These are phyloP conservation scores for Temnothorax curvispinosus DNA, from an alignment of 1,140 invertebrate species.

Conservation along the genomic window DNA sequence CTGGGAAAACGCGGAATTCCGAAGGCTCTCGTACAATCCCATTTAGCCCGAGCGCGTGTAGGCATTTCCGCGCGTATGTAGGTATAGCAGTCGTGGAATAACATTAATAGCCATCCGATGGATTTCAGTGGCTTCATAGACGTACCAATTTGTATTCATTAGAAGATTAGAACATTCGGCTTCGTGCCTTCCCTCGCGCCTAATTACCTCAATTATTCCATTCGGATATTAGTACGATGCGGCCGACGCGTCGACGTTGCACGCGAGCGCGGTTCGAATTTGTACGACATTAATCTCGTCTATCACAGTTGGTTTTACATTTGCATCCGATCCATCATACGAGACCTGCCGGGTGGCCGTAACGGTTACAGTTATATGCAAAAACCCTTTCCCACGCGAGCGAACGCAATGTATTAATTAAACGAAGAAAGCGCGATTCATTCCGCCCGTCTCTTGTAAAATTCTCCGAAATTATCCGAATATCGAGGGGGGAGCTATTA, in stretches of 20 bases:
- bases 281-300: conserved; percentile 36
- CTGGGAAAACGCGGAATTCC: conserved; percentile 75
- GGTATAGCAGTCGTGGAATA: conserved; percentile 1
- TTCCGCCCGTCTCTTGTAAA: not conserved
- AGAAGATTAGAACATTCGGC: conserved; percentile 17
- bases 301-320: not conserved
- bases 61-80: conserved; percentile 61
- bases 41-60: conserved; percentile 33
- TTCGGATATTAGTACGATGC: not conserved
- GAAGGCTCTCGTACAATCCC: conserved; percentile 25
- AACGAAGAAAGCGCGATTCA: conserved; percentile 21
- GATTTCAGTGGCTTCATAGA: not conserved
- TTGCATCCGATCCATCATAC: conserved; percentile 24
- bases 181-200: not conserved
- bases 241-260: not conserved
- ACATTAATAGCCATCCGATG: not conserved
- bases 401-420: conserved; percentile 33
- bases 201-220: conserved; percentile 43
- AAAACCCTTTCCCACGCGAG: conserved; percentile 42
- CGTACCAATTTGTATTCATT: not conserved
- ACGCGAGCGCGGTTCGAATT: conserved; percentile 21
- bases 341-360: not conserved
- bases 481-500: not conserved
- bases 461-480: not conserved
- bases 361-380: conserved; percentile 42